A percentile compares a stretch with the other conserved stretches of the same genome.
Conservation (phyloP, 92 coral and sea anemone genomes). For the Epizoanthus illoricatus region DNA sequence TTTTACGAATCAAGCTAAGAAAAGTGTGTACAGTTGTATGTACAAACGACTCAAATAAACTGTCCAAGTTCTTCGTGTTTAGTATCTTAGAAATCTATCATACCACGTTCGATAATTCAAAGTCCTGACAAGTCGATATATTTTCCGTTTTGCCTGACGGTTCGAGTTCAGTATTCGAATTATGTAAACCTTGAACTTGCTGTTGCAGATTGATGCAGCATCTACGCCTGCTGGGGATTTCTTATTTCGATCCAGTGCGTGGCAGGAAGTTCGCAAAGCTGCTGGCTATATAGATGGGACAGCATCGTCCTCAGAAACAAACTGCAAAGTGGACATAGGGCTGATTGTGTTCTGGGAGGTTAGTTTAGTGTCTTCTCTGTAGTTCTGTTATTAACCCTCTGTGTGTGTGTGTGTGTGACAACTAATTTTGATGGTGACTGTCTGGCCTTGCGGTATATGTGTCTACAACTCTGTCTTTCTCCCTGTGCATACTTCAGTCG, state of each 20-base stretch:
- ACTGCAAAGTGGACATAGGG: slow-evolving; percentile 70
- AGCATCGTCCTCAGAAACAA: slow-evolving; percentile 46
- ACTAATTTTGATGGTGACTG: no score
- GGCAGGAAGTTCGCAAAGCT: slow-evolving; percentile 72
- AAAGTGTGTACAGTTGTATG: not conserved
- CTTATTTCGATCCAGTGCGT: slow-evolving; percentile 83
- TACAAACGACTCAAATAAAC: not conserved
- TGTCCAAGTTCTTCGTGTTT: not conserved
- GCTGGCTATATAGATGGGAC: slow-evolving; percentile 22
- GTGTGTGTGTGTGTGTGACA: not conserved
- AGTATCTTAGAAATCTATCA: no score
- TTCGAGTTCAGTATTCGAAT: no score
- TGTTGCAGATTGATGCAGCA: slow-evolving; percentile 69
- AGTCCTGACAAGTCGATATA: no score
- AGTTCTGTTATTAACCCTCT: not conserved
- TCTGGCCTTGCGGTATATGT: not conserved
- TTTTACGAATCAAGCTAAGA: no score
- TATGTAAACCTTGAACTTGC: not conserved
- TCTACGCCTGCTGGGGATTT: slow-evolving; percentile 89
- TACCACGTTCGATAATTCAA: not conserved
- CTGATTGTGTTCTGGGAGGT: slow-evolving; percentile 98
- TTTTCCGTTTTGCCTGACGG: no score
- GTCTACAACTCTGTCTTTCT: no score
- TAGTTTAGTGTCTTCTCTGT: not conserved
- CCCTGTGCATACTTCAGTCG: no score